Conservation (phyloP, 2,113 vertebrate genomes). For the Xiphias gladius region DNA sequence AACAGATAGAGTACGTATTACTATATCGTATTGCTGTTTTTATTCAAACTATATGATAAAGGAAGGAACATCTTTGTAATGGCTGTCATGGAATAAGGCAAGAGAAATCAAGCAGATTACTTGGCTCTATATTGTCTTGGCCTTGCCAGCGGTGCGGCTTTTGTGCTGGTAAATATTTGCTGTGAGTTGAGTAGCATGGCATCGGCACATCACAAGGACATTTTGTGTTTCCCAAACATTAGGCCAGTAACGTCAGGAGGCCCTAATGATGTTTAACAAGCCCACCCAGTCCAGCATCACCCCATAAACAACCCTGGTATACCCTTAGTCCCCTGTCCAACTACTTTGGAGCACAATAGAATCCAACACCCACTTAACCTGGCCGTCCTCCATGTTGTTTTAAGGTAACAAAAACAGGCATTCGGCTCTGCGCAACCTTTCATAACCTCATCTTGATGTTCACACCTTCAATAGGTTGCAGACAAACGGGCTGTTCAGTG, state of each 20-base stretch:
- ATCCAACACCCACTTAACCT: conserved; percentile 64
- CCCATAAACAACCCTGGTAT: conserved; percentile 76
- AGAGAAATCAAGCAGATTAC: conserved; percentile 79
- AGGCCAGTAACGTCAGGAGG: conserved; percentile 76
- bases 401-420: conserved; percentile 59
- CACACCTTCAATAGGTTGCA: conserved; percentile 62
- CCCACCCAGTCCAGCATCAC: conserved; percentile 78
- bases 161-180: conserved; percentile 85
- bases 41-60: conserved; percentile 62
- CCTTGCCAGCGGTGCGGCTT: conserved; percentile 76
- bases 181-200: conserved; percentile 82
- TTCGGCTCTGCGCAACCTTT: conserved; percentile 13
- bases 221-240: conserved; percentile 85
- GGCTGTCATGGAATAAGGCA: conserved; percentile 74
- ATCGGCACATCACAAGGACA: conserved; percentile 79
- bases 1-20: conserved; percentile 7
- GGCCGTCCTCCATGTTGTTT: conserved; percentile 47
- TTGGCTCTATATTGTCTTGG: conserved; percentile 63
- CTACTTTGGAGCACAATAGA: conserved; percentile 52
- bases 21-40: conserved; percentile 37
- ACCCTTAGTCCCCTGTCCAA: conserved; percentile 64
- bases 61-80: conserved; percentile 66
- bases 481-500: conserved; percentile 36
- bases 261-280: conserved; percentile 80
- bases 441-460: conserved; percentile 29